A percentile compares a stretch with the other conserved stretches of the same genome.
phyloP scores from a whole-genome alignment of 2,113 vertebrate species.

The Dascyllus trimaculatus region DNA sequence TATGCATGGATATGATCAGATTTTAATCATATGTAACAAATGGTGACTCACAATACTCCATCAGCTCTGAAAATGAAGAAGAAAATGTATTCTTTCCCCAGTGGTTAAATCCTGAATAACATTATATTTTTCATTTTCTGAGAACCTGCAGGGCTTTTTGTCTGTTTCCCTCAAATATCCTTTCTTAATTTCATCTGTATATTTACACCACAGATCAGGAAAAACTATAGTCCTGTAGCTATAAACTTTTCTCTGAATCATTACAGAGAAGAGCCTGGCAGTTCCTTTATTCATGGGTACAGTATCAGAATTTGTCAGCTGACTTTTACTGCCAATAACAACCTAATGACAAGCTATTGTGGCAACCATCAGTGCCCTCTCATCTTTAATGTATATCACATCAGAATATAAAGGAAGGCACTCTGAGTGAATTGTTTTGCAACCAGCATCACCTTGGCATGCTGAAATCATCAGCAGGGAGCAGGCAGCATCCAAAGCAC shows the following conservation, averaged over 20 bases:
- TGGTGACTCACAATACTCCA: slow-evolving; percentile 12
- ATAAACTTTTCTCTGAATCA: no score
- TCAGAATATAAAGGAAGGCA: slow-evolving; percentile 5
- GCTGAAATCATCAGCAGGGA: not conserved
- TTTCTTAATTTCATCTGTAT: slow-evolving; percentile 12
- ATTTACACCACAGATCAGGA: not conserved
- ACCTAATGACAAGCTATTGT: not conserved
- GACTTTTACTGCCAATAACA: not conserved
- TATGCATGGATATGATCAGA: slow-evolving; percentile 18
- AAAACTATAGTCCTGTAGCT: no score
- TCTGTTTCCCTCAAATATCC: not conserved
- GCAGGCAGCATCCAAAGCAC: slow-evolving; percentile 1
- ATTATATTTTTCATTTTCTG: slow-evolving; percentile 16
- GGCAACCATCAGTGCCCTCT: slow-evolving; percentile 2
- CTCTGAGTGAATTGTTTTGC: slow-evolving; percentile 9
- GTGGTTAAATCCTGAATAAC: not conserved
- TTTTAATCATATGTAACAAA: slow-evolving; percentile 12
- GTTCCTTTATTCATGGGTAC: no score
- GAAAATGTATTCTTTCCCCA: slow-evolving; percentile 12
- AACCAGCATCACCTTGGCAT: not conserved
- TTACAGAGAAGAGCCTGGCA: no score
- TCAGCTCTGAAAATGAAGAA: slow-evolving; percentile 39
- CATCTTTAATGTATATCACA: not conserved
- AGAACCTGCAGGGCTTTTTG: not conserved
- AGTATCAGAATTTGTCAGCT: not conserved